Evolutionary conservation across 2,888 invertebrate species (phyloP), one percentile per base, ranked within the genome.

Genomic region (Nyleta sp.): DNA sequence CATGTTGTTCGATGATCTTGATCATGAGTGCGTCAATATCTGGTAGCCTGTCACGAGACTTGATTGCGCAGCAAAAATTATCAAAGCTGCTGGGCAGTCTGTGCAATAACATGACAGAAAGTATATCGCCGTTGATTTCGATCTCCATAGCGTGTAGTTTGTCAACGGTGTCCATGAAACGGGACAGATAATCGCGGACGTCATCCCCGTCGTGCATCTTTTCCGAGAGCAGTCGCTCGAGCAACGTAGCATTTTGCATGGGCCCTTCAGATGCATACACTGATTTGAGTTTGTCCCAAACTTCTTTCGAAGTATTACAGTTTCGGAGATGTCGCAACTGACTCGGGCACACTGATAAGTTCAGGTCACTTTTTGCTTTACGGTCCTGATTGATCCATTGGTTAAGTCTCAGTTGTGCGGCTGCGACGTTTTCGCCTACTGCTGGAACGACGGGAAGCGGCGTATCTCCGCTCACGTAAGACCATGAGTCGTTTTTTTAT

Each of bases 51-150:
- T 62, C 2, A 52, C 35, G 28, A 5, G 28, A 28, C 28, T 28
- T 28, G 57, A 5, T 40, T 0, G 52, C 77, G 28, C 64, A 48
- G n/a, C 74, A 15, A 38, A 74, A 74, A 50, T 50, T 59, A 28
- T 28, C 28, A 7, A 28, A 28, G 28, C 28, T 28, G 7, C 28
- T 28, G 5, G 28, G 28, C 7, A 28, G 8, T 22, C 1, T 13
- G 7, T 33, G 33, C 22, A 2, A 15, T 7, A 28, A 28, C 28
- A 28, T 28, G 5, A 28, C 28, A 4, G 28, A 28, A 5, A 28
- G 28, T 7, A 28, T 4, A 28, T 28, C 28, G 28, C 28, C 28
- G 28, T 28, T 28, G 28, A 28, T 28, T 7, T 28, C 7, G 28
- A 28, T 28, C 7, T 28, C 28, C n/a, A n/a, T n/a, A n/a, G n/a